Conservation (phyloP, 2,113 vertebrate species). For the Serinus canaria region DNA sequence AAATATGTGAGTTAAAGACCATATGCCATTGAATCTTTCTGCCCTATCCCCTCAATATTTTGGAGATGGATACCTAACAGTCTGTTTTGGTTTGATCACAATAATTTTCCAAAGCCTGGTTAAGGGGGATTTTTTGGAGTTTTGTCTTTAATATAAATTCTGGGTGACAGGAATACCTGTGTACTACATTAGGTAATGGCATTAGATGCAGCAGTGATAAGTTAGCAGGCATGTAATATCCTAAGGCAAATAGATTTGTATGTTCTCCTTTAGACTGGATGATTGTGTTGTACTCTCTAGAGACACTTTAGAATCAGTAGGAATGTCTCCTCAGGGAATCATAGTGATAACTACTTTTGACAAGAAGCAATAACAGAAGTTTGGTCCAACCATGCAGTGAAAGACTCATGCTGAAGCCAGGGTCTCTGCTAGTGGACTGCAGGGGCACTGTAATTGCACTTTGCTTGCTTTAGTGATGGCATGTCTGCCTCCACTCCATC, state of each 20-base stretch:
- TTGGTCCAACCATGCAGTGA: conserved; percentile 28
- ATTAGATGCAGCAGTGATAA: conserved; percentile 26
- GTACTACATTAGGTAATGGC: background rate
- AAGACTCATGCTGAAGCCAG: background rate
- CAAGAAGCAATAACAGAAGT: conserved; percentile 52
- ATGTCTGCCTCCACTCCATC: background rate
- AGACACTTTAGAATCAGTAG: conserved; percentile 48
- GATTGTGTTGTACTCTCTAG: conserved; percentile 29
- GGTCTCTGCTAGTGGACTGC: conserved; percentile 16
- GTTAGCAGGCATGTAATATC: conserved; percentile 36
- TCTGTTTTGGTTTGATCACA: background rate
- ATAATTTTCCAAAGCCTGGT: background rate
- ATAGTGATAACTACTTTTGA: conserved; percentile 49
- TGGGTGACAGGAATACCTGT: background rate
- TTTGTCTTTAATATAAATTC: background rate
- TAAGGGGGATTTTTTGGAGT: background rate
- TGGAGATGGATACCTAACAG: background rate
- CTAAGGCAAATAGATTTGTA: conserved; percentile 48
- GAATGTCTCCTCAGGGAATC: conserved; percentile 33
- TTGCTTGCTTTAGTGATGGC: background rate
- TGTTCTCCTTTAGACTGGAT: conserved; percentile 46
- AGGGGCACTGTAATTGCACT: background rate
- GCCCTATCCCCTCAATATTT: rapidly evolving
- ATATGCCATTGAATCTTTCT: background rate
- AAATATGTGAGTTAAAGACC: background rate